Percentiles rank a stretch among this genome's conserved stretches.
phyloP scores from a whole-genome alignment of 1,140 invertebrate species.

The Papilio machaon region DNA sequence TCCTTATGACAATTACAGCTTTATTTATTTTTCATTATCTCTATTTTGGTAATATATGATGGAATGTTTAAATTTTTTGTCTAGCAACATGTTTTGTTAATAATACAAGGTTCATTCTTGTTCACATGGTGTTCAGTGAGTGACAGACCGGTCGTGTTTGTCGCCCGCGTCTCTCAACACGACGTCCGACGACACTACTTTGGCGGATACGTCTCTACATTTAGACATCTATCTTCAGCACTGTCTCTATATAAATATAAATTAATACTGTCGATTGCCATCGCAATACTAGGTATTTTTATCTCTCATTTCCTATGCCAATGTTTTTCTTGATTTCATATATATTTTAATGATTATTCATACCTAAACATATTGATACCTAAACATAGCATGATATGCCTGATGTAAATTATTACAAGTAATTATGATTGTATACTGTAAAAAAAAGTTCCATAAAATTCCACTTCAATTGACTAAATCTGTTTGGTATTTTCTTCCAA shows the following conservation, averaged over 20 bases:
- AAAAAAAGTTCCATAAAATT: no score
- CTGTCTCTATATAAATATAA: slow-evolving; percentile 59
- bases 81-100: not conserved
- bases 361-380: not conserved
- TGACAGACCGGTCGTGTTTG: slow-evolving; percentile 40
- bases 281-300: slow-evolving; percentile 34
- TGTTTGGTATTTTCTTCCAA: slow-evolving; percentile 38
- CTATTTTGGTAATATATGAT: not conserved
- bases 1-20: no score
- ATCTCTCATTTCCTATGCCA: slow-evolving; percentile 4
- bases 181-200: slow-evolving; percentile 47
- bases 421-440: not conserved
- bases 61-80: not conserved
- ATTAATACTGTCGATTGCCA: slow-evolving; percentile 47
- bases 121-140: slow-evolving; percentile 29
- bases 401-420: not conserved
- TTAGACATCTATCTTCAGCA: slow-evolving; percentile 48
- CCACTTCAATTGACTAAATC: slow-evolving; percentile 6
- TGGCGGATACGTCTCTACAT: slow-evolving; percentile 51
- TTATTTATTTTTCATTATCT: no score
- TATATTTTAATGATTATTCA: not conserved
- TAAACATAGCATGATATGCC: not conserved
- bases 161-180: slow-evolving; percentile 57
- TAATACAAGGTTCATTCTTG: slow-evolving; percentile 3
- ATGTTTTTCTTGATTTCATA: not conserved